phyloP scores from a whole-genome alignment of 2,888 invertebrate species.

The Pachydiplax longipennis region DNA sequence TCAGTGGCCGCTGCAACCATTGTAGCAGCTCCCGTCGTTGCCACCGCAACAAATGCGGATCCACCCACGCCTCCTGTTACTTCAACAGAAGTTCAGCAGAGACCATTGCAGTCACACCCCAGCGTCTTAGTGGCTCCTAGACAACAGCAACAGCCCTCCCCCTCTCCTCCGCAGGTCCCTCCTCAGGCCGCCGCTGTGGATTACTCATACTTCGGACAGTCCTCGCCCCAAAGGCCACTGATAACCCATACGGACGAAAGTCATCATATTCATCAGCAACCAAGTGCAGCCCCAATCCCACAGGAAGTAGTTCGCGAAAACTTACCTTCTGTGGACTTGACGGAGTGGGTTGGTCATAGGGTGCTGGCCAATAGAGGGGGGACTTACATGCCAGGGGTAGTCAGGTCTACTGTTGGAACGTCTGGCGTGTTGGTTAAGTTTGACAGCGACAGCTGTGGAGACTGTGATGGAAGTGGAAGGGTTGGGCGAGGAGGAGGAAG shows the following conservation, averaged over 20 bases:
- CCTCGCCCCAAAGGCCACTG: slow-evolving; percentile 45
- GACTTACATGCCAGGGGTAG: slow-evolving; percentile 87
- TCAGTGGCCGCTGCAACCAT: slow-evolving; percentile 1
- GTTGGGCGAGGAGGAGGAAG: background rate
- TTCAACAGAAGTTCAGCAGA: slow-evolving; percentile 54
- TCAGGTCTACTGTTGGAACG: slow-evolving; percentile 72
- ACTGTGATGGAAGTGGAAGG: slow-evolving; percentile 8
- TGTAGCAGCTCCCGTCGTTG: background rate
- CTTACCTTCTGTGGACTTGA: slow-evolving; percentile 75
- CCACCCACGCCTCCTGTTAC: slow-evolving; percentile 56
- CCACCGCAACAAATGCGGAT: background rate
- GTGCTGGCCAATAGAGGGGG: slow-evolving; percentile 87
- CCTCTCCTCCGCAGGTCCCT: slow-evolving; percentile 29
- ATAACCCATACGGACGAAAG: slow-evolving; percentile 35
- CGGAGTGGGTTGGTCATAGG: slow-evolving; percentile 92
- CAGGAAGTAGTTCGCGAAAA: slow-evolving; percentile 21
- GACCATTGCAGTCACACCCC: slow-evolving; percentile 53
- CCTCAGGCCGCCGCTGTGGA: slow-evolving; percentile 65
- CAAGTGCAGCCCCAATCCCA: background rate
- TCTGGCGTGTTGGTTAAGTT: slow-evolving; percentile 81
- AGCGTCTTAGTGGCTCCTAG: slow-evolving; percentile 50
- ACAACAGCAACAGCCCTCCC: slow-evolving; percentile 50
- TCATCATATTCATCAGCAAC: slow-evolving; percentile 46
- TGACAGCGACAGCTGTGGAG: slow-evolving; percentile 62
- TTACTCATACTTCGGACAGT: slow-evolving; percentile 62